phyloP scores from a whole-genome alignment of 2,113 vertebrate genomes.

The Hassar affinis region DNA sequence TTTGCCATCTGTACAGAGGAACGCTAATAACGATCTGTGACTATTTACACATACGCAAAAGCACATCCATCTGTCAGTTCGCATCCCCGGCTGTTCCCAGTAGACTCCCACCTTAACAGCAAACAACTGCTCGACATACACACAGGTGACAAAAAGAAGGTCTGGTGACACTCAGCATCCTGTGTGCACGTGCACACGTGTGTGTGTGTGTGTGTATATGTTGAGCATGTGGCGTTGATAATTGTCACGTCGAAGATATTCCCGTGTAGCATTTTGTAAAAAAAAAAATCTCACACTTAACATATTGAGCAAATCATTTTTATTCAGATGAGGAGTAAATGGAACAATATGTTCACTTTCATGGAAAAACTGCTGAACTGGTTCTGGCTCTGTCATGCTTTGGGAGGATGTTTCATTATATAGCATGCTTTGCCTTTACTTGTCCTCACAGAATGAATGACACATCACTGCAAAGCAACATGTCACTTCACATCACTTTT shows the following conservation, averaged over 20 bases:
- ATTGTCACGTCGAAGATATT: slow-evolving; percentile 1
- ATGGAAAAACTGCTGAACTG: too few relatives aligned
- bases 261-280: background rate
- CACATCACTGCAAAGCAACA: too few relatives aligned
- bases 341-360: slow-evolving; percentile 12
- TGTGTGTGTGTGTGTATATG: slow-evolving; percentile 17
- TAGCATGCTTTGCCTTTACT: too few relatives aligned
- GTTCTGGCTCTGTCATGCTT: too few relatives aligned
- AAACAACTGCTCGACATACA: slow-evolving; percentile 74
- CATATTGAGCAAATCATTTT: slow-evolving; percentile 21
- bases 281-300: slow-evolving; percentile 1
- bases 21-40: slow-evolving; percentile 79
- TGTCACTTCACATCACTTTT: too few relatives aligned
- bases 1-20: slow-evolving; percentile 80
- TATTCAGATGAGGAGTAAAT: slow-evolving; percentile 15
- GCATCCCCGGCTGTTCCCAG: slow-evolving; percentile 67
- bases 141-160: slow-evolving; percentile 72
- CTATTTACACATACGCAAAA: slow-evolving; percentile 77
- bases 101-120: slow-evolving; percentile 77
- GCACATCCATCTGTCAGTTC: slow-evolving; percentile 81
- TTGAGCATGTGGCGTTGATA: background rate
- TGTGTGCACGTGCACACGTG: slow-evolving; percentile 25
- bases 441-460: too few relatives aligned
- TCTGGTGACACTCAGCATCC: slow-evolving; percentile 69
- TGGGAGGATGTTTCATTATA: too few relatives aligned